A percentile compares a stretch with the other conserved stretches of the same genome.
These are phyloP conservation scores for Periophthalmodon schlosseri DNA, from an alignment of 2,113 vertebrate species.

Conservation along the genomic window DNA sequence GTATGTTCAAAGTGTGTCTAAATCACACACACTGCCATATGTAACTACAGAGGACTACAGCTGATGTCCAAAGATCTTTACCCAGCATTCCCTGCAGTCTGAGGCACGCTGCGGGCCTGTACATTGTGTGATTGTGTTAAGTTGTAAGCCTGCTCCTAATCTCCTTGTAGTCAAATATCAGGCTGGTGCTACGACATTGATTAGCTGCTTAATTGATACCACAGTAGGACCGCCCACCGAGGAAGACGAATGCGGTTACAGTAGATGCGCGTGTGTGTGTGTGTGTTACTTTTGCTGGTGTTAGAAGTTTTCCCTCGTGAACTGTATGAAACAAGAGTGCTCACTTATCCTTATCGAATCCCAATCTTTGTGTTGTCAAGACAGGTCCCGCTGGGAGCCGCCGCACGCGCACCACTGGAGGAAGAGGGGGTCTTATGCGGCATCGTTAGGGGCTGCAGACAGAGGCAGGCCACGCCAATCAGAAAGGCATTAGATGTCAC, in stretches of 20 bases:
- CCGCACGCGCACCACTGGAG: conserved; percentile 29
- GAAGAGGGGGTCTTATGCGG: conserved; percentile 43
- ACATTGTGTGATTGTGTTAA: conserved; percentile 54
- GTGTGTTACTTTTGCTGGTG: conserved; percentile 30
- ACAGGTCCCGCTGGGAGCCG: conserved; percentile 31
- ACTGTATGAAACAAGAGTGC: conserved; percentile 61
- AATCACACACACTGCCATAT: conserved; percentile 41
- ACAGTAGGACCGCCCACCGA: conserved; percentile 47
- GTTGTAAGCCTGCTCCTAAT: conserved; percentile 68
- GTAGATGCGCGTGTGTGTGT: conserved; percentile 16
- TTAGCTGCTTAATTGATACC: conserved; percentile 72
- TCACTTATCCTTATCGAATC: conserved; percentile 70
- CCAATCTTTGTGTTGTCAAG: conserved; percentile 55
- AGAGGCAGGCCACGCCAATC: conserved; percentile 27
- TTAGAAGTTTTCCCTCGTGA: conserved; percentile 33
- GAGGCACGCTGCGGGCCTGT: conserved; percentile 36
- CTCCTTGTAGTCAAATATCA: conserved; percentile 68
- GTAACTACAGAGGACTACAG: conserved; percentile 24
- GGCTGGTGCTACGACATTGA: conserved; percentile 65
- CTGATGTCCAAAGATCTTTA: conserved; percentile 44
- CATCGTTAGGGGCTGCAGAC: conserved; percentile 51
- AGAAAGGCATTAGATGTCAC: conserved; percentile 22
- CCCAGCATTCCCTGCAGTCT: conserved; percentile 31
- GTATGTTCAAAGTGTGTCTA: conserved; percentile 40
- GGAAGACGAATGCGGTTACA: conserved; percentile 17